Base-by-base conservation (phyloP, 2,888 invertebrate species). In the Listrodromus nycthemerus region DNA sequence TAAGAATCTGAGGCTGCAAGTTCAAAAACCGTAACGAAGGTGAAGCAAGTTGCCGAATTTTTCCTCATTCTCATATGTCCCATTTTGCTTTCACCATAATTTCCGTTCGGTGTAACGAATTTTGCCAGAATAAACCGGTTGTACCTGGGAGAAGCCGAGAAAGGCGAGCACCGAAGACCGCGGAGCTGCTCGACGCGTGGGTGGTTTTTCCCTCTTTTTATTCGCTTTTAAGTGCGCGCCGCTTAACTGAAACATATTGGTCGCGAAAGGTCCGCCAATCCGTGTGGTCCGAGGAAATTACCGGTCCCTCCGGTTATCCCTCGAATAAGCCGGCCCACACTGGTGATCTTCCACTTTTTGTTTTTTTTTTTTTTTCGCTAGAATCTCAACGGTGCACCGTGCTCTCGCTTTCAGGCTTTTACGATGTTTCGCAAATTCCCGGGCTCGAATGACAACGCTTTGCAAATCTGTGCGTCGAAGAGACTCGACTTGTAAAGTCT, bases 191-290 rank as follows among this genome's bases (percentile, higher is more conserved):
- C 45, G 19, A 24, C 3, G 67, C 74, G 79, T 80, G 79, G 71
- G 75, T 69, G 65, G 65, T 48, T 52, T 69, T 78, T 73, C 63
- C 41, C 21, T 63, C 48, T 37, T 74, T 82, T 82, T 71, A 52
- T 69, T n/a, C 50, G 69, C 16, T 55, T 33, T 33, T 48, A 75
- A 70, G 74, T 55, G 65, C 30, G 73, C 71, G 80, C 16, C 41
- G 71, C 30, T 78, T 63, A 63, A 78, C 70, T 19, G 58, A 58
- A 67, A 66, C 30, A 74, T 58, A 74, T 73, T 66, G 80, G 66
- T 61, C 73, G 73, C 24, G 58, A 58, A 21, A 41, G 73, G 48
- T 41, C 19, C 41, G 58, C 27, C 27, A 45, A 55, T 55, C 73
- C 52, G 33, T 16, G 33, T 3, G 21, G 65, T 45, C 52, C 66